Conservation (phyloP, 2,888 invertebrate species). For the Eutolmus rufibarbis region DNA sequence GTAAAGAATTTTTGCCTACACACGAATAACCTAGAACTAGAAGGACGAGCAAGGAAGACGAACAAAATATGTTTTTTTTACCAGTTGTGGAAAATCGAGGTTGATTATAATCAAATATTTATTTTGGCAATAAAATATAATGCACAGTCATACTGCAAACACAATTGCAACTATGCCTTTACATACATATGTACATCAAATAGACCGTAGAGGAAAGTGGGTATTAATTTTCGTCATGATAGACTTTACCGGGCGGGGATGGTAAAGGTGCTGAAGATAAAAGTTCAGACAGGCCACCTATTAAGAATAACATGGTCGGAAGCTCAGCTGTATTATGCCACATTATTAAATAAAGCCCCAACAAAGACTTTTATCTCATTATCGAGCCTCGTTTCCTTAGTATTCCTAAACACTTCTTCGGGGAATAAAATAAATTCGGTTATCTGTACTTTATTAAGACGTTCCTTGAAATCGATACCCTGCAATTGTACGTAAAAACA, state of each 20-base stretch:
- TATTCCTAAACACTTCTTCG: not conserved
- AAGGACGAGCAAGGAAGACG: not conserved
- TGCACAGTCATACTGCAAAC: not conserved
- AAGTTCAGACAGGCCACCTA: not conserved
- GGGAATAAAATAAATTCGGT: not conserved
- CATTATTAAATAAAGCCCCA: not conserved
- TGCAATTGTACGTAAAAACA: too few relatives aligned
- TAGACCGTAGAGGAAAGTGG: not conserved
- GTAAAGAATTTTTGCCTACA: not conserved
- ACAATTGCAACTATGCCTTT: not conserved
- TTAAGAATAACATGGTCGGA: not conserved
- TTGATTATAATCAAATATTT: conserved; percentile 48
- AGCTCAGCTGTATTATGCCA: not conserved
- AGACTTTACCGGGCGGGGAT: not conserved
- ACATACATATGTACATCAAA: too few relatives aligned
- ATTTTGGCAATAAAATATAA: conserved; percentile 47
- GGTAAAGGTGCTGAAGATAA: not conserved
- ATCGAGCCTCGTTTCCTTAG: not conserved
- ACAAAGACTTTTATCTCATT: not conserved
- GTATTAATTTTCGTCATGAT: not conserved
- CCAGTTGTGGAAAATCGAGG: conserved; percentile 45
- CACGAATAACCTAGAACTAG: not conserved
- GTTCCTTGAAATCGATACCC: too few relatives aligned
- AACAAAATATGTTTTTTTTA: conserved; percentile 43
- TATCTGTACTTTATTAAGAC: not conserved